Evolutionary conservation across 2,797 vertebrate genomes (phyloP), one percentile per base, ranked within the genome.

Genomic region (Centroberyx gerrardi): DNA sequence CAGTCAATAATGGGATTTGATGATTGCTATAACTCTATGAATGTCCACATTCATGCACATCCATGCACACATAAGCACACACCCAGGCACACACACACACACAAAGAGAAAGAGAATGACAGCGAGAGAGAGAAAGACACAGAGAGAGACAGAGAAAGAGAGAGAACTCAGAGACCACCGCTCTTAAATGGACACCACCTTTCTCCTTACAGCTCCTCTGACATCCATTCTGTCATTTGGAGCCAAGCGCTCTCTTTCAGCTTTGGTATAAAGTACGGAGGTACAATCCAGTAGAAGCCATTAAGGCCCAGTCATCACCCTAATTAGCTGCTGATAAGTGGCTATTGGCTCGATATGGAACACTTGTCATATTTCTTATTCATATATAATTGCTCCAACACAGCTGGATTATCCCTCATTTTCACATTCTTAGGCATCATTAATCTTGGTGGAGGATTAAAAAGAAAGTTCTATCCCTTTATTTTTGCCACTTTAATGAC

Each of bases 261-360:
- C 62, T 59, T 53, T 54, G 63, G 65, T 75, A 65, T 80, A 56
- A 84, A 84, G 68, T 65, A 63, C 46, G 67, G 31, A 22, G 52
- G 53, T 76, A 66, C 64, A 81, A 58, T 87, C 64, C 76, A 74
- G 79, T 74, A 81, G 66, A 90, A 88, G 75, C 85, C 72, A 92
- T 93, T 93, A 92, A 67, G 76, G 62, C 63, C 74, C 49, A 84
- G 86, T 86, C 86, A 90, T 85, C 63, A 76, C 59, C 81, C 87
- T 87, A 91, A 90, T 94, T 92, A 93, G 81, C 78, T 77, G 53
- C 61, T 72, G 59, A 78, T 88, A 90, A 93, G 88, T 92, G 85
- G 85, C 75, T 79, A 76, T 72, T 87, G 82, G 87, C 76, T 82
- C 62, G 27, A 63, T 71, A 84, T 69, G 69, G 75, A 75, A 85